phyloP scores from a whole-genome alignment of 2,113 vertebrate genomes.

The Astur gentilis region DNA sequence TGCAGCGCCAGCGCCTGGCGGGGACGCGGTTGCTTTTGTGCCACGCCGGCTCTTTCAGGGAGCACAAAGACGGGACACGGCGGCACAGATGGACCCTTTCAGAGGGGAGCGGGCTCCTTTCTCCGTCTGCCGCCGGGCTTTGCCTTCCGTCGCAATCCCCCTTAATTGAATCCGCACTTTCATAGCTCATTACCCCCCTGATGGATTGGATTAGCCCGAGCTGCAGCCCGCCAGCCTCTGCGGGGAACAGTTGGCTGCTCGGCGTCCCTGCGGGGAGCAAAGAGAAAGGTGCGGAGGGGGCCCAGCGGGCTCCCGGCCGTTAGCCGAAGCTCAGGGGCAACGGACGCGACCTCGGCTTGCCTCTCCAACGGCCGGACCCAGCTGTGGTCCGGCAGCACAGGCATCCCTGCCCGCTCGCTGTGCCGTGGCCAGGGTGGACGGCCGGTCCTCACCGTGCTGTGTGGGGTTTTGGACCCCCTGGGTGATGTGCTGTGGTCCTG shows the following conservation, averaged over 20 bases:
- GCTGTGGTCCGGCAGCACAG: not conserved
- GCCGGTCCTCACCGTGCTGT: not conserved
- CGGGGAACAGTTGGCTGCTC: constrained; percentile 41
- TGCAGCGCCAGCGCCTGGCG: not conserved
- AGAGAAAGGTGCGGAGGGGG: not conserved
- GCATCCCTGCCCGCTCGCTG: not conserved
- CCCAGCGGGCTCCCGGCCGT: not conserved
- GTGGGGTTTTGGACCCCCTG: not conserved
- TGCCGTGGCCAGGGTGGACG: not conserved
- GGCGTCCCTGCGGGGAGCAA: not conserved
- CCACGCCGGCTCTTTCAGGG: not conserved
- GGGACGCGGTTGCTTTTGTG: not conserved
- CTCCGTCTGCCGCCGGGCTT: constrained; percentile 57
- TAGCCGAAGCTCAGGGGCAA: not conserved
- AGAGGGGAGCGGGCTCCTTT: constrained; percentile 28
- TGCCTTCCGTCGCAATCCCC: constrained; percentile 60
- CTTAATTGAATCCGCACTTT: constrained; percentile 72
- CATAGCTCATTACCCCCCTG: constrained; percentile 77
- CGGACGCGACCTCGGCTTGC: not conserved
- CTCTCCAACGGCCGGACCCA: not conserved
- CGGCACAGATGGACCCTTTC: constrained; percentile 75
- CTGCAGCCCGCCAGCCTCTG: not conserved
- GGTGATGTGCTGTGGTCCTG: rapidly evolving
- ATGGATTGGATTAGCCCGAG: constrained; percentile 67
- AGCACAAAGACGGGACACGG: constrained; percentile 18